Evolutionary conservation across 35 echinoderm and acorn worm genomes (phyloP), one percentile per base, ranked within the genome.

Genomic region (Apostichopus californicus): DNA sequence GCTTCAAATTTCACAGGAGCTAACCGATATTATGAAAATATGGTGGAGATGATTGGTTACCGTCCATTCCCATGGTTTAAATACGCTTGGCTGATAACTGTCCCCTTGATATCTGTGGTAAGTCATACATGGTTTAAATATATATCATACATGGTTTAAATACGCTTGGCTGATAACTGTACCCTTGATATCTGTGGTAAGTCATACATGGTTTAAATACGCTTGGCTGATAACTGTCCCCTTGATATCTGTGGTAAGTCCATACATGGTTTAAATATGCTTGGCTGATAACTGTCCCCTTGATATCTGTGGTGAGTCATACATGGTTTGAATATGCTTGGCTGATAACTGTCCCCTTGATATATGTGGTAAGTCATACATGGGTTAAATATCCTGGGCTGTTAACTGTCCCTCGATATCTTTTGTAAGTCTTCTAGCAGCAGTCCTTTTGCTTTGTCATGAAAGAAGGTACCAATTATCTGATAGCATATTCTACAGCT

Each of bases 11-110:
- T 77, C 56, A 15, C 81, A 96, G 95, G 95, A 75, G 93, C 91
- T 21, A 92, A 95, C 24, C 70, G 94, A 23, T 98, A 95, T 91
- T 98, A 92, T 78, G 90, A 98, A 52, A 91, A 98, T 83, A 78
- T 98, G 75, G 94, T 90, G 17, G 92, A 91, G 46, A 98, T 98
- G 96, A 89, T 98, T 78, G 92, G 94, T 23, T 98, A 83, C 88
- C 91, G 96, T 54, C 96, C 96, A 14, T 80, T 93, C 54, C 87
- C 87, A 2, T 98, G 96, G 96, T 98, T 95, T 18, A 98, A 98
- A 82, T 95, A 87, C 46, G 94, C 94, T 56, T 98, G 96, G 96
- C 91, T 93, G 94, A 57, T 98, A 10, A 93, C 91, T 22, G 89
- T 92, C 0, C 96, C 96, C n/a, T 60, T 46, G 54, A 89, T 95